Conservation (phyloP, 2,797 vertebrate genomes). For the Neopelma chrysocephalum region DNA sequence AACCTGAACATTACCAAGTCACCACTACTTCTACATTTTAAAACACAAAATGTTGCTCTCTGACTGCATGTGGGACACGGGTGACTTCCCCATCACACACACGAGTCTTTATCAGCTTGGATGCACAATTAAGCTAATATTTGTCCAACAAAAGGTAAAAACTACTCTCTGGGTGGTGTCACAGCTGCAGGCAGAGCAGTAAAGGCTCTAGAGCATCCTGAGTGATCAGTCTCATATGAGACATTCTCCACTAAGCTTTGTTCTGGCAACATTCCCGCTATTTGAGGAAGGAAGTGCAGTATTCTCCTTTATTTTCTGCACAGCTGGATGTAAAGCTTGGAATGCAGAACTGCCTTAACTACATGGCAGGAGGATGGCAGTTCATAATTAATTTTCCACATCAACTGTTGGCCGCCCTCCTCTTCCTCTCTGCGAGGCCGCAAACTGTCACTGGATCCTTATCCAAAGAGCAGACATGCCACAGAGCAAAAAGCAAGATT, state of each 20-base stretch:
- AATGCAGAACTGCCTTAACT: conserved; percentile 5
- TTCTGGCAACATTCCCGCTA: neutral
- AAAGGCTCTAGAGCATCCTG: neutral
- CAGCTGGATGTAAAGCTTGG: neutral
- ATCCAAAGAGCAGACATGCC: neutral
- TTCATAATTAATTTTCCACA: conserved; percentile 48
- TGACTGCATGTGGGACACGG: neutral
- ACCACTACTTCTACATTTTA: neutral
- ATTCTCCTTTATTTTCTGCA: neutral
- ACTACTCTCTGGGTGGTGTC: neutral
- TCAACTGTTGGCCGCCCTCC: neutral
- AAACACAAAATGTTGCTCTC: neutral
- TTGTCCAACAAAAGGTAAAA: neutral
- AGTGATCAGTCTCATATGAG: neutral
- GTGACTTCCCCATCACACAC: neutral
- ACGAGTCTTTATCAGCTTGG: neutral
- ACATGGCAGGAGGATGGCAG: neutral
- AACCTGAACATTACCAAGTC: neutral
- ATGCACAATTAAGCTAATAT: neutral
- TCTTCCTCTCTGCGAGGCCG: conserved; percentile 33
- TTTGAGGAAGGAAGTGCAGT: neutral
- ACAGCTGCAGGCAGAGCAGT: neutral
- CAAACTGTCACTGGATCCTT: neutral
- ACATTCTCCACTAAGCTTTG: neutral
- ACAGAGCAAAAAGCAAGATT: neutral